A percentile compares a stretch with the other conserved stretches of the same genome.
Evolutionary conservation across 2,113 vertebrate genomes (phyloP).

Genomic region (Syrmaticus mikado): DNA sequence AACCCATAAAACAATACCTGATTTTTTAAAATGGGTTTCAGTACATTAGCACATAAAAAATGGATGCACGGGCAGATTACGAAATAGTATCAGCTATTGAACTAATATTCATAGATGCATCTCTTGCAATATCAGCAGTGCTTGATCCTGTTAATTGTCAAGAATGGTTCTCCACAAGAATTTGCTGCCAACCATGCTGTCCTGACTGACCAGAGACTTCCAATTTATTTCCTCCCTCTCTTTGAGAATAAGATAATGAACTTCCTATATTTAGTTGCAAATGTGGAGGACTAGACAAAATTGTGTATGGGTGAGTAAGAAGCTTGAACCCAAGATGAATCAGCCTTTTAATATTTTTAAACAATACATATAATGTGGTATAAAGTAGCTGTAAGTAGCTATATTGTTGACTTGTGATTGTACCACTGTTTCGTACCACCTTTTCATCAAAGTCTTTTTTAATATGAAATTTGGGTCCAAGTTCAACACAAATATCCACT

Average conservation of each 20-base stretch:
- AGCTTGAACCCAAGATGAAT: neutral
- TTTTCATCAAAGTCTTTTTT: neutral
- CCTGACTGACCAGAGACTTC: neutral
- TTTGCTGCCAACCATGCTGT: neutral
- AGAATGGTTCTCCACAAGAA: fast-evolving
- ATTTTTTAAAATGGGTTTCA: neutral
- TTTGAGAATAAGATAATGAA: neutral
- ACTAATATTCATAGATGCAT: neutral
- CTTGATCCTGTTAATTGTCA: neutral
- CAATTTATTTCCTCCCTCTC: neutral
- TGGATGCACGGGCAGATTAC: neutral
- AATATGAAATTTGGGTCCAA: neutral
- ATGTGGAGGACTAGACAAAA: neutral
- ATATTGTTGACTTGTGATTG: neutral
- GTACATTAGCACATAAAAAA: neutral
- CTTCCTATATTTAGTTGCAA: neutral
- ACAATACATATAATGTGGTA: neutral
- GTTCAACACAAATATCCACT: neutral
- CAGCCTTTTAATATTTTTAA: neutral
- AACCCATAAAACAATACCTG: neutral
- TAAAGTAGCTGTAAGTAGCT: too few species aligned
- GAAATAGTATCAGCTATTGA: too few species aligned
- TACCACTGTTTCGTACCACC: neutral
- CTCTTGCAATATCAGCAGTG: neutral
- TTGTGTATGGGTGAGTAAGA: neutral